Base-by-base conservation (phyloP, 35 echinoderm and acorn worm genomes). In the Holothuria glaberrima region DNA sequence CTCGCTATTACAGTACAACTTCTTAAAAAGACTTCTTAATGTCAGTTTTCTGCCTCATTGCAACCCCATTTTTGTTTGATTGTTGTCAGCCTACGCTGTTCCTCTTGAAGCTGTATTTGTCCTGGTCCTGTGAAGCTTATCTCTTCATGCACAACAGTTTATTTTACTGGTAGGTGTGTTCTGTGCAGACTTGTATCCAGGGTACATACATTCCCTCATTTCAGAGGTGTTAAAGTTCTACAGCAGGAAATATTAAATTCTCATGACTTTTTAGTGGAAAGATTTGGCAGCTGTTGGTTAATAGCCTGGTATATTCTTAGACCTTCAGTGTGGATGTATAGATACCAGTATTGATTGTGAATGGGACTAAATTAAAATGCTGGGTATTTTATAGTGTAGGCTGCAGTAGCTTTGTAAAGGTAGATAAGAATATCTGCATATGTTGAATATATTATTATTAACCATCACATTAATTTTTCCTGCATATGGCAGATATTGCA, bases 161-260 rank as follows among this genome's bases (percentile, higher is more conserved):
- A 33, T 73, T 9, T 73, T 73, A 73, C 70, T 73, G 70, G 70
- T 73, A 73, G 70, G 70, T 73, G 30, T 29, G 36, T 73, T 10
- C 70, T 31, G 70, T 19, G 36, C 26, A 46, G 44, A 46, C 30
- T 31, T 73, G 19, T 19, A 29, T 33, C 30, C 29, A 35, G 30
- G 30, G 36, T 73, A 6, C 6, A 29, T 7, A 66, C 9, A 21
- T 33, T 35, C 19, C 29, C 30, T 35, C 36, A 33, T 73, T 5
- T 28, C 36, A 20, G 9, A 66, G 63, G 30, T 73, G 30, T 73
- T 29, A 73, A 73, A 20, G 70, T 19, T 33, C 16, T 73, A 20
- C 70, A 73, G 36, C 70, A 73, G 70, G 70, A 73, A 73, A 73
- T 73, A 73, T 73, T 35, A 73, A 73, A 73, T 73, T 73, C 70